phyloP scores from a whole-genome alignment of 2,113 vertebrate species.

The Elgaria multicarinata region DNA sequence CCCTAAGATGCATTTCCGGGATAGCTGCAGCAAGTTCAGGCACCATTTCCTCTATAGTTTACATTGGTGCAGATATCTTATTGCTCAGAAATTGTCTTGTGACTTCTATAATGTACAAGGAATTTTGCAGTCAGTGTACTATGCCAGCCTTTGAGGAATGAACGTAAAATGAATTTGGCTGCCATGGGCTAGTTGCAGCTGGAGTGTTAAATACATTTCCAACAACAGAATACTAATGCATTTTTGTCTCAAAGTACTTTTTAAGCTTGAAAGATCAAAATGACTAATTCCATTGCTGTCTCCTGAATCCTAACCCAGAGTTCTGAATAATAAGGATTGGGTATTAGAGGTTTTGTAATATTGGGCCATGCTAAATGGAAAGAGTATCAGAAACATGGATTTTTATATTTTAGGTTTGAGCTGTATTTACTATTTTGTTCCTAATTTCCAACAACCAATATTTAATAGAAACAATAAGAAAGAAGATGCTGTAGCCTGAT shows the following conservation, averaged over 20 bases:
- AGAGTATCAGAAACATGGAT: neutral
- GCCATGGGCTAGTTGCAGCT: neutral
- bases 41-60: neutral
- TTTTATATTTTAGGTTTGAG: neutral
- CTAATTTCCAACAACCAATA: neutral
- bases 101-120: neutral
- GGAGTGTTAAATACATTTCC: slow-evolving; percentile 6
- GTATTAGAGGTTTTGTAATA: neutral
- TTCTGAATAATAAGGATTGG: neutral
- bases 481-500: neutral
- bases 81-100: neutral
- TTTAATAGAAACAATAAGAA: neutral
- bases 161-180: slow-evolving; percentile 12
- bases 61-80: neutral
- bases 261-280: slow-evolving; percentile 12
- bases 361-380: no score
- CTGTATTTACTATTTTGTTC: neutral
- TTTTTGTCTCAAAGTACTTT: slow-evolving; percentile 1
- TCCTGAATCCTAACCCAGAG: neutral
- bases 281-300: neutral
- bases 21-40: neutral
- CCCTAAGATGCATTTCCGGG: neutral
- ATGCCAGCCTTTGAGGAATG: neutral
- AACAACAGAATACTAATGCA: slow-evolving; percentile 1
- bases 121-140: neutral